Conservation (phyloP, 2,888 invertebrate genomes). For the Cephus sareptanus region DNA sequence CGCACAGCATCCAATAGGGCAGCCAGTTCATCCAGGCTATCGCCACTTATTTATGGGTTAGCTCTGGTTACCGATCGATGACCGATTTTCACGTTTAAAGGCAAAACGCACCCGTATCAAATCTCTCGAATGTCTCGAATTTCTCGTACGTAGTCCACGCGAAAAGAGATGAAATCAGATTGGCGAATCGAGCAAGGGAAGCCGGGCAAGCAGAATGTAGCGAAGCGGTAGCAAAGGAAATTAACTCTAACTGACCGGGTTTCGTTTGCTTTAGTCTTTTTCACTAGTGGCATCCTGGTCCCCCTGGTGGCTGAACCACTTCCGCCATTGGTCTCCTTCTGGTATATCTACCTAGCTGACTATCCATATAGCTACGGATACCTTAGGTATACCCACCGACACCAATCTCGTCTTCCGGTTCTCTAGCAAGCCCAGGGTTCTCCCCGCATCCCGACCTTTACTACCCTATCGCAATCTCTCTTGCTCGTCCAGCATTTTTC, state of each 20-base stretch:
- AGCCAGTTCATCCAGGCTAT: neutral
- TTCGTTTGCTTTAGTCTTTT: constrained; percentile 35
- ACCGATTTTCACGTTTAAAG: neutral
- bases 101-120: neutral
- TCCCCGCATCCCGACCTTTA: constrained; percentile 27
- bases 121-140: neutral
- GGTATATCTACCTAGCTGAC: constrained; percentile 21
- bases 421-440: constrained; percentile 17
- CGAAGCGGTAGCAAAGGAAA: constrained; percentile 35
- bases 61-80: neutral
- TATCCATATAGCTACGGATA: neutral
- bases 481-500: constrained; percentile 53
- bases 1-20: neutral
- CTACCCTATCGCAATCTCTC: constrained; percentile 48
- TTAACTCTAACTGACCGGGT: constrained; percentile 42
- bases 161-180: constrained; percentile 1
- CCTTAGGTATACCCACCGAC: constrained; percentile 9
- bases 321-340: constrained; percentile 23
- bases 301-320: constrained; percentile 18
- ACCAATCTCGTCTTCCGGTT: constrained; percentile 22
- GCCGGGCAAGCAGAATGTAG: constrained; percentile 25
- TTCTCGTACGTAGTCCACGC: neutral
- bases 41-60: neutral
- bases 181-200: constrained; percentile 14
- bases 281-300: constrained; percentile 13